These are phyloP conservation scores for Narcine bancroftii DNA, from an alignment of 2,113 vertebrate genomes.

Conservation along the genomic window DNA sequence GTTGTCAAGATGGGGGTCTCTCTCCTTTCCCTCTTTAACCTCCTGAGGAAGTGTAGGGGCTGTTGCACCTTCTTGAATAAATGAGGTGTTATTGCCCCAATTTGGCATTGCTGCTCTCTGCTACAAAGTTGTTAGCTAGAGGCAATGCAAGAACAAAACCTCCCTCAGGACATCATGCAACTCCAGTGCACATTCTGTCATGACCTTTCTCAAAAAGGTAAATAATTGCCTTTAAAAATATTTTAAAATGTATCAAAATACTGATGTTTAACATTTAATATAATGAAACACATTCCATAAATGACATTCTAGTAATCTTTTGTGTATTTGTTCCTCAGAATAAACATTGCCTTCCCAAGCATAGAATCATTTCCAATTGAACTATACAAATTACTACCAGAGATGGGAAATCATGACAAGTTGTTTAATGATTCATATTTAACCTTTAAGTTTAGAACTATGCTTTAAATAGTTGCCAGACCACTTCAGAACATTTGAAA, in stretches of 20 bases:
- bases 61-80: too few relatives aligned
- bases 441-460: slow-evolving; percentile 8
- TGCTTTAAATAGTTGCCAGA: background rate
- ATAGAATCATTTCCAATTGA: background rate
- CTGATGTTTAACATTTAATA: background rate
- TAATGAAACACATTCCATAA: background rate
- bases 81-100: too few relatives aligned
- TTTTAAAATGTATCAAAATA: background rate
- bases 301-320: background rate
- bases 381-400: background rate
- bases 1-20: too few relatives aligned
- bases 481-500: background rate
- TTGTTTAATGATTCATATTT: background rate
- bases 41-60: too few relatives aligned
- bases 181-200: background rate
- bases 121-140: background rate
- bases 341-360: background rate
- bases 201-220: background rate
- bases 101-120: background rate
- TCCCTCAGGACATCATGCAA: background rate
- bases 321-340: background rate
- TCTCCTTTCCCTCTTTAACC: too few relatives aligned
- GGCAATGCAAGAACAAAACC: background rate
- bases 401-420: background rate
- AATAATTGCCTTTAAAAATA: background rate